Evolutionary conservation across 2,797 vertebrate species (phyloP).

Genomic region (Falco novaeseelandiae): DNA sequence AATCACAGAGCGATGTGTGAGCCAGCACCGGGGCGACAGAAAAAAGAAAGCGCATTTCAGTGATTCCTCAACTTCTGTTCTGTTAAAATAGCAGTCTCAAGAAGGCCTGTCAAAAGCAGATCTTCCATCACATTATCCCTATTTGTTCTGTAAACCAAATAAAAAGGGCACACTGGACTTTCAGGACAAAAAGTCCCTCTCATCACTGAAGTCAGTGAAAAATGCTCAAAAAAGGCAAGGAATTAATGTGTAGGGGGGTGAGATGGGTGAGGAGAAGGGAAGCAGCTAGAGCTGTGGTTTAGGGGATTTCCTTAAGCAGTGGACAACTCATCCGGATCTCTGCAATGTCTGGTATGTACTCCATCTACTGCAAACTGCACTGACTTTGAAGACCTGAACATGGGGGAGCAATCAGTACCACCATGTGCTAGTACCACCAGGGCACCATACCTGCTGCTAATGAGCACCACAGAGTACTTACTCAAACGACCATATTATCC

Average conservation of each 20-base stretch:
- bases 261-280: not conserved
- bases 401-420: not conserved
- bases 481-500: not conserved
- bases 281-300: conserved; percentile 34
- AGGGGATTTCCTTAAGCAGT: conserved; percentile 63
- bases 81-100: conserved; percentile 2
- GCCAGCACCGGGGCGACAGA: not conserved
- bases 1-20: not conserved
- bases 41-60: not conserved
- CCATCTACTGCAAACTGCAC: not conserved
- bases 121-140: not conserved
- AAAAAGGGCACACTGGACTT: not conserved
- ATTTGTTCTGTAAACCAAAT: conserved; percentile 6
- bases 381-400: not conserved
- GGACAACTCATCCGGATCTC: conserved; percentile 5
- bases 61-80: not conserved
- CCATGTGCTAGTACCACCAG: not conserved
- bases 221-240: conserved; percentile 64
- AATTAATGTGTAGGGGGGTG: conserved; percentile 21
- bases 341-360: conserved; percentile 22
- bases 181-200: not conserved
- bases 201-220: conserved; percentile 19
- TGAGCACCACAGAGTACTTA: not conserved
- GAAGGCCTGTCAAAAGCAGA: conserved; percentile 4
- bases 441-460: not conserved